Conservation (phyloP, 2,113 vertebrate species). For the Pleuronectes platessa region DNA sequence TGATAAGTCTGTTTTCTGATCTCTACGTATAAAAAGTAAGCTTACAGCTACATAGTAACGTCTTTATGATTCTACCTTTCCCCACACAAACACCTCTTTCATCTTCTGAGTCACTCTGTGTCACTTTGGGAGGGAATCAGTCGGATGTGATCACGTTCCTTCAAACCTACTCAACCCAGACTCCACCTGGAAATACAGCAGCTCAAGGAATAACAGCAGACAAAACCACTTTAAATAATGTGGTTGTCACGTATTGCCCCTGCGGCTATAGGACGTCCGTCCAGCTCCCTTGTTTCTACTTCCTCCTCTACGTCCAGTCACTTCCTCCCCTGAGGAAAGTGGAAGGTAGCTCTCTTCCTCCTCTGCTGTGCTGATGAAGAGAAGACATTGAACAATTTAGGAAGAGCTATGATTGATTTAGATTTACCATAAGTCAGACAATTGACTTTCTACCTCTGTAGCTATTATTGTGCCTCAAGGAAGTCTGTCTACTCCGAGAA, state of each 20-base stretch:
- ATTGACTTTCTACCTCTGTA: neutral
- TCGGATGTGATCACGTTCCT: conserved; percentile 26
- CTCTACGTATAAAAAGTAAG: neutral
- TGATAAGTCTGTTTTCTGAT: neutral
- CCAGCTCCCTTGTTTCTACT: no score
- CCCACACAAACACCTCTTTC: neutral
- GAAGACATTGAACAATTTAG: neutral
- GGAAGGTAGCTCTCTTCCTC: conserved; percentile 11
- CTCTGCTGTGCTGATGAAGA: neutral
- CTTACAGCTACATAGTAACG: neutral
- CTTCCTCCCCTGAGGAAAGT: neutral
- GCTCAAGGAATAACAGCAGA: neutral
- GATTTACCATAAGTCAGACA: conserved; percentile 6
- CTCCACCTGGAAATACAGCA: conserved; percentile 28
- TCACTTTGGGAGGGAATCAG: no score
- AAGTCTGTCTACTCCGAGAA: neutral
- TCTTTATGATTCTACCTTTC: neutral
- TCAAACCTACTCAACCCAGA: neutral
- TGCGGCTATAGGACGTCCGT: conserved; percentile 23
- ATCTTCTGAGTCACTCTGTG: conserved; percentile 12
- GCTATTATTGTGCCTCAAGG: conserved; percentile 9
- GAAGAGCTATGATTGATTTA: conserved; percentile 19
- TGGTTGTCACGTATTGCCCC: conserved; percentile 9
- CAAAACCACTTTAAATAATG: neutral
- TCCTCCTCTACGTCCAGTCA: conserved; percentile 8